Base-by-base conservation (phyloP, 2,797 vertebrate species). In the Schizopygopsis malacanthus region DNA sequence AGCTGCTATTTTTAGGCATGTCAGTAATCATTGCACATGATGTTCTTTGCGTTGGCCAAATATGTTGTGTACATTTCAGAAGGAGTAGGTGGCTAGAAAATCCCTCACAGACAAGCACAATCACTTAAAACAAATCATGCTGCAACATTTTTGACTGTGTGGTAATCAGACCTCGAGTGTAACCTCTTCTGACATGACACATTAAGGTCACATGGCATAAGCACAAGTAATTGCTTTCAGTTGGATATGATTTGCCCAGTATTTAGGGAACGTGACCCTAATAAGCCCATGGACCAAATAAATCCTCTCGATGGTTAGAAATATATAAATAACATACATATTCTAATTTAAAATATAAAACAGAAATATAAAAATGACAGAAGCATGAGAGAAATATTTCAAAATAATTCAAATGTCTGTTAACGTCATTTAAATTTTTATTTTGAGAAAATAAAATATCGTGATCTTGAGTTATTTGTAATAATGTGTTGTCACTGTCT, bases 41-140 rank as follows among this genome's bases (percentile, higher is more conserved):
- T 84, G 87, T 87, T 93, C 90, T 94, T 94, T 94, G 87, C 87
- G 88, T 93, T 94, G 92, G 92, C 90, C 85, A 72, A 41, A 82
- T 82, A 81, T 81, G 25, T 72, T 54, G 65, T 82, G 80, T 70
- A 56, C 67, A 33, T 71, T 82, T 54, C 67, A 82, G 33, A 65
- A 82, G 8, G 80, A 70, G 80, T 41, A n/a, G 80, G 79, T 67
- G 61, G 25, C 11, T 22, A 67, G 79, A 69, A 56, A 87, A 86
- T 37, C 52, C 80, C 52, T 54, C 22, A 16, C 28, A 82, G 69
- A 8, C 33, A 54, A 70, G 18, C 33, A 3, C 33, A 18, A 12
- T 16, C 22, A 28, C 33, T n/a, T 20, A 67, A 81, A 69, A 39
- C 61, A 81, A 59, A 43, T 79, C 76, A 43, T 61, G 54, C 54